Evolutionary conservation across 2,113 vertebrate genomes (phyloP), one percentile per base, ranked within the genome.

Genomic region (Tinamus guttatus): DNA sequence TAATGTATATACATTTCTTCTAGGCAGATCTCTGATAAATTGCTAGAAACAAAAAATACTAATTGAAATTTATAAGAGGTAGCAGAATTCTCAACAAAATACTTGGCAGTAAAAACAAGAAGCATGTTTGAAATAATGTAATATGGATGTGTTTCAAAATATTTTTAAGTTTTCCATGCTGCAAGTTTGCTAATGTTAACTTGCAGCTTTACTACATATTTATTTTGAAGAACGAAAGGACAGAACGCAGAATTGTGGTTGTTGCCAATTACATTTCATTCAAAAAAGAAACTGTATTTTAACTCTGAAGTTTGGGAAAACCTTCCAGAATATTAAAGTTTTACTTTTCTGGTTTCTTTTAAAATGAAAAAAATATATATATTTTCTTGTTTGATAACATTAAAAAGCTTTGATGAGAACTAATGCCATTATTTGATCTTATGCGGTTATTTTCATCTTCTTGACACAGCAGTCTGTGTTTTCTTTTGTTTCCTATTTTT

Each of bases 301-400:
- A 56, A 60, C 49, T 56, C 12, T 60, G 11, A 68, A 4, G 5
- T 49, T 51, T n/a, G 19, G 30, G 11, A 45, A 40, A 45, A 81
- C 1, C 6, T 69, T 93, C 14, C 32, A 45, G 41, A 81, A n/a
- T 1, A 24, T 30, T 25, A 36, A 0, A 0, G 1, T 38, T 54
- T 32, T 54, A 11, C 9, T 64, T 64, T 36, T 64, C 9, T 40
- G 19, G 2, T 58, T 64, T 76, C 2, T 28, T 75, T 41, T 30
- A 6, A 43, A 45, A 68, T 30, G 0, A 36, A 28, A 41, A 59
- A 41, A 15, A 47, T 47, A 49, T 51, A 51, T 22, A 24, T 22
- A 52, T 52, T 13, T 1, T 68, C 8, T 4, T 34, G 7, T 17
- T 62, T 54, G 4, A 41, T 90, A 64, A 13, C 16, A 64, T 77